Conservation (phyloP, 1,140 invertebrate species). For the Trissolcus basalis region DNA sequence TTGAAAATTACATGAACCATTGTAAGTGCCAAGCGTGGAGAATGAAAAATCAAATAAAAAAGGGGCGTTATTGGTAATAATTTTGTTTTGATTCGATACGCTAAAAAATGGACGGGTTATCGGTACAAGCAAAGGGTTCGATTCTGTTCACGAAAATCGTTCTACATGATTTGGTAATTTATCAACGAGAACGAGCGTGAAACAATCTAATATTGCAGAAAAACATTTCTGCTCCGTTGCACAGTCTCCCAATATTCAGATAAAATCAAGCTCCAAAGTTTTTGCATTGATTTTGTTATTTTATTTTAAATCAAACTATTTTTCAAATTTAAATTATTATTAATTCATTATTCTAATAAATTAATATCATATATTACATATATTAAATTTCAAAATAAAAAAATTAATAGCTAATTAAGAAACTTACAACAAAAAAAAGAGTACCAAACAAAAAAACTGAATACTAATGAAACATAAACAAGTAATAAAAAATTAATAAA, state of each 20-base stretch:
- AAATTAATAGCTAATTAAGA: too few species aligned
- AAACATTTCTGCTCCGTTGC: conserved; percentile 7
- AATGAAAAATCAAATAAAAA: conserved; percentile 75
- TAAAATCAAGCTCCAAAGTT: too few species aligned
- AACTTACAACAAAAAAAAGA: too few species aligned
- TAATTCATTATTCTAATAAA: too few species aligned
- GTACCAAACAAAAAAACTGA: too few species aligned
- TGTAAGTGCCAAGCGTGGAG: conserved; percentile 67
- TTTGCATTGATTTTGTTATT: too few species aligned
- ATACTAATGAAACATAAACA: too few species aligned
- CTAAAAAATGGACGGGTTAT: conserved; percentile 42
- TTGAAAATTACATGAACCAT: conserved; percentile 74
- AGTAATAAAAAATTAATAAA: too few species aligned
- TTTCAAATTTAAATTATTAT: too few species aligned
- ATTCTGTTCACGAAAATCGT: conserved; percentile 51
- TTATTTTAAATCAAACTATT: too few species aligned
- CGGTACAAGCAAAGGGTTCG: conserved; percentile 58
- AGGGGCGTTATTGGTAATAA: conserved; percentile 59
- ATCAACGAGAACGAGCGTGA: conserved; percentile 56
- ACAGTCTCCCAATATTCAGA: background rate
- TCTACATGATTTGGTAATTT: conserved; percentile 74
- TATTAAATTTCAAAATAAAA: too few species aligned
- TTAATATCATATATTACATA: too few species aligned
- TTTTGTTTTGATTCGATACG: conserved; percentile 46
- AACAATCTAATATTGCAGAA: conserved; percentile 29